These are phyloP conservation scores for Lepisosteus oculatus DNA, from an alignment of 2,113 vertebrate species.

Conservation along the genomic window DNA sequence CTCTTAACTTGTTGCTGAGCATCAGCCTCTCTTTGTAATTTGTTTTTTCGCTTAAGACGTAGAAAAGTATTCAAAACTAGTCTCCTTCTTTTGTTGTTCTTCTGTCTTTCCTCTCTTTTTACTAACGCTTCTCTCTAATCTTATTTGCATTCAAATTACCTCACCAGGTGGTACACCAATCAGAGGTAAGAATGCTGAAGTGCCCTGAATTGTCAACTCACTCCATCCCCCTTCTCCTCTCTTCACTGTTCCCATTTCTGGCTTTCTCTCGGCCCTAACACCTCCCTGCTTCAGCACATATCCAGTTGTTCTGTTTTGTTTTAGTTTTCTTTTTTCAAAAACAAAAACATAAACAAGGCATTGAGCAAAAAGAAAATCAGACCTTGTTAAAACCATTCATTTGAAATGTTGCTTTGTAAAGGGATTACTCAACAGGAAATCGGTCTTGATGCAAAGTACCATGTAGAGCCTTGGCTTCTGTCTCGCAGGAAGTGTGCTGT, in stretches of 20 bases:
- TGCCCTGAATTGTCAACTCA: slow-evolving; percentile 70
- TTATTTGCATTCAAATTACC: slow-evolving; percentile 99
- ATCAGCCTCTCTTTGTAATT: background rate
- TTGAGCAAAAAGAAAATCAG: background rate
- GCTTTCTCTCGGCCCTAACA: slow-evolving; percentile 57
- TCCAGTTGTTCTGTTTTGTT: slow-evolving; percentile 32
- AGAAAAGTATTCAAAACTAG: background rate
- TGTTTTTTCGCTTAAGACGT: background rate
- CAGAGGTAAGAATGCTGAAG: slow-evolving; percentile 98
- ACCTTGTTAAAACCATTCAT: slow-evolving; percentile 52
- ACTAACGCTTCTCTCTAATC: slow-evolving; percentile 96
- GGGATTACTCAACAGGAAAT: slow-evolving; percentile 50
- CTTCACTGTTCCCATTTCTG: slow-evolving; percentile 67
- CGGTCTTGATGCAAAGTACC: background rate
- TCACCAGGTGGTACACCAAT: slow-evolving; percentile 99
- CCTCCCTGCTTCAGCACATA: slow-evolving; percentile 40
- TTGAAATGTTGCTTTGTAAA: slow-evolving; percentile 45
- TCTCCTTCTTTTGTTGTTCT: slow-evolving; percentile 52
- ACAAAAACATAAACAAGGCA: background rate
- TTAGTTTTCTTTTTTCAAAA: slow-evolving; percentile 16
- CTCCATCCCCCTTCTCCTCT: slow-evolving; percentile 62
- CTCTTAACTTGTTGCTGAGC: slow-evolving; percentile 7
- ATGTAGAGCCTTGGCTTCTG: background rate
- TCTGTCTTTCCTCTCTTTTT: slow-evolving; percentile 71
- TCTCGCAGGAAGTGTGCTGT: background rate